Conservation (phyloP, 1,140 invertebrate species). For the Galendromus occidentalis region DNA sequence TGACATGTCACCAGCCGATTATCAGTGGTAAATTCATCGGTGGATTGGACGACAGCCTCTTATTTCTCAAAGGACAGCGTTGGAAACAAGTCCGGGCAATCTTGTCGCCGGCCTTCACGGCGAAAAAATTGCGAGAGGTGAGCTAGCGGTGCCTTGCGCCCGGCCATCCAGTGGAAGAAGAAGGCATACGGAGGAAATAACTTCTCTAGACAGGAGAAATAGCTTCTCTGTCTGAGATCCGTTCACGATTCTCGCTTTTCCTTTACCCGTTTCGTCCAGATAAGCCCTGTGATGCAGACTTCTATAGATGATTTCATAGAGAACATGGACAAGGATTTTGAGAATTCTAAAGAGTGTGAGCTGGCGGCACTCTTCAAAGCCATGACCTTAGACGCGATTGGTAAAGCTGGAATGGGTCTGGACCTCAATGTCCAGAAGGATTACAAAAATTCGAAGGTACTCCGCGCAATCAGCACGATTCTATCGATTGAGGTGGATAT, state of each 20-base stretch:
- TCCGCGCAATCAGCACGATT: background rate
- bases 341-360: no score
- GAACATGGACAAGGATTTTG: background rate
- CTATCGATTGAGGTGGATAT: background rate
- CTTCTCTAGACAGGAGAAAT: no score
- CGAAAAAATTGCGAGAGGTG: background rate
- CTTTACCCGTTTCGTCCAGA: background rate
- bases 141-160: background rate
- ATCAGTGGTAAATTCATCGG: no score
- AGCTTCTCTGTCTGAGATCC: no score
- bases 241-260: no score
- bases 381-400: background rate
- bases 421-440: background rate
- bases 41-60: background rate
- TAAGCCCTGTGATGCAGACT: background rate
- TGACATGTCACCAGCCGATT: no score
- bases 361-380: background rate
- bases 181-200: no score
- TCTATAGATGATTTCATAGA: background rate
- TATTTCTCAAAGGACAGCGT: background rate
- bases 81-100: background rate
- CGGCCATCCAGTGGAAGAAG: no score
- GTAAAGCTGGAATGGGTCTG: background rate
- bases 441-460: background rate
- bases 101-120: background rate